phyloP scores from a whole-genome alignment of 2,888 invertebrate genomes.

The Polydrusus tereticollis region DNA sequence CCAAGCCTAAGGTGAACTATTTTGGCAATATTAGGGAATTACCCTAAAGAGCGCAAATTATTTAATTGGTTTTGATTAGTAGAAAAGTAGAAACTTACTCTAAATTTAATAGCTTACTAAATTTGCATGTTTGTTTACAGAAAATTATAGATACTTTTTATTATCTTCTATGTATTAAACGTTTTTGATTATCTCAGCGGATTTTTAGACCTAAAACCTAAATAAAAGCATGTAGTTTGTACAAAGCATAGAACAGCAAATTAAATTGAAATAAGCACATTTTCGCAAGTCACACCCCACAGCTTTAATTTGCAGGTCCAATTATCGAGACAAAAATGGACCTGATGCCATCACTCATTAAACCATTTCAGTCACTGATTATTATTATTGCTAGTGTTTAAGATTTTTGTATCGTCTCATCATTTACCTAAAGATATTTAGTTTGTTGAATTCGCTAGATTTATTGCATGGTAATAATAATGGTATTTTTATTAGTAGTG shows the following conservation, averaged over 20 bases:
- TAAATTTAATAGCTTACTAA: not conserved
- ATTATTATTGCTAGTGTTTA: not conserved
- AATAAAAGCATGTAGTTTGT: constrained; percentile 32
- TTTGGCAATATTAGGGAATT: no score
- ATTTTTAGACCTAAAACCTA: not conserved
- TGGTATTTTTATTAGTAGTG: no score
- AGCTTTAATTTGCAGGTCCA: constrained; percentile 25
- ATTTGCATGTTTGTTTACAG: not conserved
- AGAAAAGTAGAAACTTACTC: not conserved
- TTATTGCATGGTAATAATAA: not conserved
- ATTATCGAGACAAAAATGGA: constrained; percentile 14
- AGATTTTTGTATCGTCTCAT: not conserved
- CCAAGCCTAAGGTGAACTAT: no score
- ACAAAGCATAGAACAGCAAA: constrained; percentile 19
- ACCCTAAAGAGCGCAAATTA: no score
- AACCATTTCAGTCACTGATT: constrained; percentile 15
- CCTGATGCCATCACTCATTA: constrained; percentile 23
- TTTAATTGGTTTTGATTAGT: no score
- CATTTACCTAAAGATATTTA: not conserved
- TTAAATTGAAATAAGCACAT: constrained; percentile 17
- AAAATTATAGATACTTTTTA: not conserved
- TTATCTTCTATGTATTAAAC: not conserved
- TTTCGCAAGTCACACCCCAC: constrained; percentile 23
- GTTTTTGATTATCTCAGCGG: not conserved
- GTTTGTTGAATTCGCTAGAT: not conserved